These are phyloP conservation scores for Drosophila kikkawai DNA, from an alignment of 1,140 invertebrate genomes.

Conservation along the genomic window DNA sequence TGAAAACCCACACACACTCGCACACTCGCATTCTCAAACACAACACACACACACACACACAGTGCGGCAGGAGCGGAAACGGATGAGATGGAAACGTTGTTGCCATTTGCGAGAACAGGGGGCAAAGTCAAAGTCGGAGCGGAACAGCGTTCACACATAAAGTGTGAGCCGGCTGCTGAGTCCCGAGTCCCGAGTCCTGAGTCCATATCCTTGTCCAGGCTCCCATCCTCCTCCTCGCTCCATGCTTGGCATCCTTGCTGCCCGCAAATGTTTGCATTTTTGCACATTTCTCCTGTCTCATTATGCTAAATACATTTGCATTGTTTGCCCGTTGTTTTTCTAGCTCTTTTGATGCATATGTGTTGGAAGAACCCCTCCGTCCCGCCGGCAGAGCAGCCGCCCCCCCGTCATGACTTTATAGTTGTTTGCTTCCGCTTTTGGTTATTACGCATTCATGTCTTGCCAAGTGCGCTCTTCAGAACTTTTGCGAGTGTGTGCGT, in stretches of 20 bases:
- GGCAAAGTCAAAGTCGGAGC: constrained; percentile 43
- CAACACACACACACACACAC: constrained; percentile 3
- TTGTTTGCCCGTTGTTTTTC: constrained; percentile 82
- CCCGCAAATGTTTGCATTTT: constrained; percentile 81
- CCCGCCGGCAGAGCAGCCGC: constrained; percentile 41
- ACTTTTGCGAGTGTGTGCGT: constrained; percentile 57
- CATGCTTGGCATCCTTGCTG: constrained; percentile 22
- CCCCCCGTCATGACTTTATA: constrained; percentile 71
- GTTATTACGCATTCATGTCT: constrained; percentile 83
- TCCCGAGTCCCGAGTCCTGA: constrained; percentile 37
- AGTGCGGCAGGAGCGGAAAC: constrained; percentile 42
- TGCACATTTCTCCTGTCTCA: constrained; percentile 83
- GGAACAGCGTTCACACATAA: constrained; percentile 70
- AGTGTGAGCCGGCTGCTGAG: constrained; percentile 64
- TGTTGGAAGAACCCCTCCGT: constrained; percentile 41
- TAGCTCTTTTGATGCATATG: constrained; percentile 83
- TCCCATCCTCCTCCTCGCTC: background rate
- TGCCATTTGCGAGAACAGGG: constrained; percentile 57
- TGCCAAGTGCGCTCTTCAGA: constrained; percentile 81
- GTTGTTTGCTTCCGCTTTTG: constrained; percentile 81
- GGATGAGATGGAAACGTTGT: constrained; percentile 61
- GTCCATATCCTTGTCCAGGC: constrained; percentile 49
- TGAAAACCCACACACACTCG: constrained; percentile 64
- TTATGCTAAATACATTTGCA: constrained; percentile 84
- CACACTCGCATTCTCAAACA: constrained; percentile 16